Conservation (phyloP, 2,888 invertebrate genomes). For the Lagria hirta region DNA sequence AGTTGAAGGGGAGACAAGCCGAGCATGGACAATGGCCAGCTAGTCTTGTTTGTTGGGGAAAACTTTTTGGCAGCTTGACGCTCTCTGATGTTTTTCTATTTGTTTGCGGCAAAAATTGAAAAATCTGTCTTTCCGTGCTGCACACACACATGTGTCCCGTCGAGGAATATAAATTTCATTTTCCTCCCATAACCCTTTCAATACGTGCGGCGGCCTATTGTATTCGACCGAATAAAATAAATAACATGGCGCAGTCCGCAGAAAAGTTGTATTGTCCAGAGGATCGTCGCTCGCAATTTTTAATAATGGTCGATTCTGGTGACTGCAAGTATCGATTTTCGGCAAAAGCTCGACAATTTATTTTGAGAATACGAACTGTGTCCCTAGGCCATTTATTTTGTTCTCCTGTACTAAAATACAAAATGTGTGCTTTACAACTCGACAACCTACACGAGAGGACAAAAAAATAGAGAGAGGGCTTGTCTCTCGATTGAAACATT, state of each 20-base stretch:
- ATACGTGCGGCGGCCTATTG: slow-evolving; percentile 13
- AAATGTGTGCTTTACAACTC: slow-evolving; percentile 1
- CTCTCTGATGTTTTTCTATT: slow-evolving; percentile 39
- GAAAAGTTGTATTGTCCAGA: slow-evolving; percentile 41
- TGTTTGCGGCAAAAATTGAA: slow-evolving; percentile 36
- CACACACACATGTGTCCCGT: slow-evolving; percentile 40
- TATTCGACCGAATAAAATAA: slow-evolving; percentile 27
- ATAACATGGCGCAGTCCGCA: no score
- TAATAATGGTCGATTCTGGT: slow-evolving; percentile 48
- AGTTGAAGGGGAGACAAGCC: slow-evolving; percentile 35
- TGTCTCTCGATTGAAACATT: no score
- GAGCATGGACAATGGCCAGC: slow-evolving; percentile 44
- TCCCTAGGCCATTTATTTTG: slow-evolving; percentile 52
- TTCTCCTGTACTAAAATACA: no score
- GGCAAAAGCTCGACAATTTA: slow-evolving; percentile 46
- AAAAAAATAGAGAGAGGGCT: no score
- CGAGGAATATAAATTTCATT: slow-evolving; percentile 38
- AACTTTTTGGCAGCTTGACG: slow-evolving; percentile 54
- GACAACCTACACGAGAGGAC: no score
- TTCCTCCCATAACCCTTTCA: slow-evolving; percentile 11
- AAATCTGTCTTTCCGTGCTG: no score
- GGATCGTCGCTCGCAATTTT: slow-evolving; percentile 47
- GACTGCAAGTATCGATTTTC: slow-evolving; percentile 47
- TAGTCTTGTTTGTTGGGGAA: slow-evolving; percentile 50
- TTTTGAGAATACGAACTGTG: slow-evolving; percentile 51